Conservation (phyloP, 2,113 vertebrate species). For the Macquaria ambigua region DNA sequence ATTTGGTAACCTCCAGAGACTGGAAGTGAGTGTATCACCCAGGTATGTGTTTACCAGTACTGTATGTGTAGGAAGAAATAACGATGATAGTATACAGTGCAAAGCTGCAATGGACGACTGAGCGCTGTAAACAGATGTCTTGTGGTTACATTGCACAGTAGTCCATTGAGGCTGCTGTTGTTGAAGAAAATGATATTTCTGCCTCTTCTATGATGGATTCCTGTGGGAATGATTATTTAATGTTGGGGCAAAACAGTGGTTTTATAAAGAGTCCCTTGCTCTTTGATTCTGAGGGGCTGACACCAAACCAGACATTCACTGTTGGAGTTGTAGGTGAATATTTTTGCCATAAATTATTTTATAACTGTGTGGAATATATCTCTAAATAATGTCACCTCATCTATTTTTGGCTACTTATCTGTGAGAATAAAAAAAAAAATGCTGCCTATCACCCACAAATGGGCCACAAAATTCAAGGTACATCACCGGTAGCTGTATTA, state of each 20-base stretch:
- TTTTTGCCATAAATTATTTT: neutral
- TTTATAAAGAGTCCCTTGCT: neutral
- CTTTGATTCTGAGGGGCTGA: neutral
- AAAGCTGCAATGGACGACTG: constrained; percentile 26
- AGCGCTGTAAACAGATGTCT: neutral
- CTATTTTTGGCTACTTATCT: constrained; percentile 20
- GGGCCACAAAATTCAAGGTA: constrained; percentile 36
- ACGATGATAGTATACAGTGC: constrained; percentile 7
- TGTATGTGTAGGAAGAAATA: neutral
- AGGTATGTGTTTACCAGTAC: constrained; percentile 9
- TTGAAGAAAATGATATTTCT: neutral
- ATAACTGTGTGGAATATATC: neutral
- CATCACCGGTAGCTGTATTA: constrained; percentile 23
- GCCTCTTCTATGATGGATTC: constrained; percentile 6
- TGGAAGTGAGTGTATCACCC: neutral
- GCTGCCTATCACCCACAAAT: constrained; percentile 22
- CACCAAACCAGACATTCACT: neutral
- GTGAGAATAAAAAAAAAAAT: neutral
- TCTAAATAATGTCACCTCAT: constrained; percentile 32
- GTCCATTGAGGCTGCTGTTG: neutral
- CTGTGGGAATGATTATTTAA: constrained; percentile 14
- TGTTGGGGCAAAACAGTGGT: neutral
- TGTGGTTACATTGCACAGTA: neutral
- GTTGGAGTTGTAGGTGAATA: neutral
- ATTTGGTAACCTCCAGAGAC: constrained; percentile 11